Evolutionary conservation across 2,888 invertebrate genomes (phyloP), one percentile per base, ranked within the genome.

Genomic region (Hedychridium roseum): DNA sequence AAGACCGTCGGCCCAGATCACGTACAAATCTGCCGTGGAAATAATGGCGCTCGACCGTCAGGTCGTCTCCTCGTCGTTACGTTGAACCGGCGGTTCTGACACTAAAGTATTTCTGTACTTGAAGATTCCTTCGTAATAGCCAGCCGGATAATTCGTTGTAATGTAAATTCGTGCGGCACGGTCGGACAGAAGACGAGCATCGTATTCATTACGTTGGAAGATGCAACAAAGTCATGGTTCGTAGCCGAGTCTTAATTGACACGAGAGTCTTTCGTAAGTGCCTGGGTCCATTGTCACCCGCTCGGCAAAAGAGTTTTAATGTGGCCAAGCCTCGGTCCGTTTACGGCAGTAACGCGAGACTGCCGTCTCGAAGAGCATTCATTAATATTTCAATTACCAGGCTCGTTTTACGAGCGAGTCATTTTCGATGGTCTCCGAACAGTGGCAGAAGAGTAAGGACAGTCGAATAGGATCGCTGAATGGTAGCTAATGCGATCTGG

Each of bases 321-420:
- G 50, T 9, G 53, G 26, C 53, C 56, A 32, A 54, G 63, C 54
- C 52, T 34, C 51, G 45, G 37, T 31, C 21, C 48, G 43, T 49
- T 50, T 55, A 48, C 40, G 48, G 32, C 44, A 30, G 38, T 26
- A 40, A 38, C 47, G 42, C 31, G 40, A 26, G 43, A 42, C 51
- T 53, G 45, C 50, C 40, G 40, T 43, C 23, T 43, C 51, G 39
- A n/a, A 26, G 15, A 16, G 42, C 47, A 46, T 57, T 62, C 51
- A 62, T 62, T 60, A 62, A 60, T 60, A 62, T 62, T 62, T 62
- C 59, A 62, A 62, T 62, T 62, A 62, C 50, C 14, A 34, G 32
- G 46, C 40, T 16, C 43, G 50, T 31, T 62, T 59, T 59, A 56
- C 47, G 56, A 58, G 49, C 50, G 18, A 15, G 39, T n/a, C n/a